Percentiles rank a stretch among this genome's conserved stretches.
Evolutionary conservation across 2,113 vertebrate species (phyloP).

Genomic region (Eonycteris spelaea): DNA sequence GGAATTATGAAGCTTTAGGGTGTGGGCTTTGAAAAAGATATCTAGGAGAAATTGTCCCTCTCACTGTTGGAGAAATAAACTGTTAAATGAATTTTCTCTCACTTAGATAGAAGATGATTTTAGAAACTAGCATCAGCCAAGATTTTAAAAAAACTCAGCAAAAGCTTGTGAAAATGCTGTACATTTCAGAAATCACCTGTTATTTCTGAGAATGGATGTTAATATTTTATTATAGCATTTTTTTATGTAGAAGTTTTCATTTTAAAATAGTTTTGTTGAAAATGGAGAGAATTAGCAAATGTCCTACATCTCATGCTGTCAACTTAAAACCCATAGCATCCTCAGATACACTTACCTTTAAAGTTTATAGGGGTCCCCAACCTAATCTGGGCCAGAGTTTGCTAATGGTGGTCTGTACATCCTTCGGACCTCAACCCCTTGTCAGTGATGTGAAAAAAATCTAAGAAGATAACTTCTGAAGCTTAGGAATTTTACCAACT

Average conservation of each 20-base stretch:
- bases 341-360: background rate
- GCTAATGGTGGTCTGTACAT: background rate
- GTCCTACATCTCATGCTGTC: background rate
- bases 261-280: constrained; percentile 12
- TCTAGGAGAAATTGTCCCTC: constrained; percentile 51
- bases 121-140: constrained; percentile 11
- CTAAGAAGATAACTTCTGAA: background rate
- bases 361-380: background rate
- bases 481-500: background rate
- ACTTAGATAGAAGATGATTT: constrained; percentile 40
- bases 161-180: constrained; percentile 26
- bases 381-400: background rate
- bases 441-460: background rate
- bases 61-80: constrained; percentile 57
- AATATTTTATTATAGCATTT: constrained; percentile 34
- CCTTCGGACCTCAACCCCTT: background rate
- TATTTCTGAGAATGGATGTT: constrained; percentile 4
- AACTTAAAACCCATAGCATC: background rate
- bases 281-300: background rate
- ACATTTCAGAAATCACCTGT: constrained; percentile 28
- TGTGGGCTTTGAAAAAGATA: constrained; percentile 50
- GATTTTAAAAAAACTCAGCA: background rate
- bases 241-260: background rate
- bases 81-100: constrained; percentile 41
- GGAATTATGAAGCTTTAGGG: constrained; percentile 58